These are phyloP conservation scores for Drosophila suzukii DNA, from an alignment of 1,140 invertebrate species.

Conservation along the genomic window DNA sequence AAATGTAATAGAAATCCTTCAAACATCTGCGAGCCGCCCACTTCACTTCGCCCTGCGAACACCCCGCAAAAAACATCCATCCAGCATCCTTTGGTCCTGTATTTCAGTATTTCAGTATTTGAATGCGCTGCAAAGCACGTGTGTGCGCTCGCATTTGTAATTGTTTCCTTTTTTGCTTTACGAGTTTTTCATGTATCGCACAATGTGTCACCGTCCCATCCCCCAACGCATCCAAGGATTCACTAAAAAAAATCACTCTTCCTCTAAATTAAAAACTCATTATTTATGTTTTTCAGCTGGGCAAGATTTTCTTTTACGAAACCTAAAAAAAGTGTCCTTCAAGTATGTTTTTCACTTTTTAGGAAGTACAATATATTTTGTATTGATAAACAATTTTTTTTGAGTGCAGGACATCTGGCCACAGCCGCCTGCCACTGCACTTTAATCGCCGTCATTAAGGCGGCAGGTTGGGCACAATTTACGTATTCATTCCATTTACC, in stretches of 20 bases:
- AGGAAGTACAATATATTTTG: too few species aligned
- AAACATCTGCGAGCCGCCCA: constrained; percentile 65
- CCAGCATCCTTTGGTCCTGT: constrained; percentile 20
- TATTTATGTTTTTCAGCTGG: not conserved
- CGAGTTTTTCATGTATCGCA: constrained; percentile 70
- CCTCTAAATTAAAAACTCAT: not conserved
- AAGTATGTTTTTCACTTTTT: too few species aligned
- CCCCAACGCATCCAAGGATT: constrained; percentile 12
- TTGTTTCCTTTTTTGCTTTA: constrained; percentile 76
- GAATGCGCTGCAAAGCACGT: constrained; percentile 16
- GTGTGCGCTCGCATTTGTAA: constrained; percentile 59
- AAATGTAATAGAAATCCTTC: constrained; percentile 81
- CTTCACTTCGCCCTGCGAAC: constrained; percentile 9
- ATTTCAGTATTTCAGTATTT: not conserved
- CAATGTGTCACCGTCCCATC: constrained; percentile 52
- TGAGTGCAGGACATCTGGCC: constrained; percentile 28
- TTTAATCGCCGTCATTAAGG: constrained; percentile 78
- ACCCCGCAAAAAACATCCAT: constrained; percentile 3
- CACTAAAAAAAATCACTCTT: constrained; percentile 28
- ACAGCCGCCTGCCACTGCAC: constrained; percentile 50
- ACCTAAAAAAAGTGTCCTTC: too few species aligned
- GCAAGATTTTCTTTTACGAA: not conserved
- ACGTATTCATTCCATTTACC: constrained; percentile 42
- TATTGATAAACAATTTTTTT: not conserved
- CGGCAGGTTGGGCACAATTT: constrained; percentile 64